Percentiles rank a stretch among this genome's conserved stretches.
Conservation (phyloP, 2,113 vertebrate species). For the Cryptomyrus ogoouensis region DNA sequence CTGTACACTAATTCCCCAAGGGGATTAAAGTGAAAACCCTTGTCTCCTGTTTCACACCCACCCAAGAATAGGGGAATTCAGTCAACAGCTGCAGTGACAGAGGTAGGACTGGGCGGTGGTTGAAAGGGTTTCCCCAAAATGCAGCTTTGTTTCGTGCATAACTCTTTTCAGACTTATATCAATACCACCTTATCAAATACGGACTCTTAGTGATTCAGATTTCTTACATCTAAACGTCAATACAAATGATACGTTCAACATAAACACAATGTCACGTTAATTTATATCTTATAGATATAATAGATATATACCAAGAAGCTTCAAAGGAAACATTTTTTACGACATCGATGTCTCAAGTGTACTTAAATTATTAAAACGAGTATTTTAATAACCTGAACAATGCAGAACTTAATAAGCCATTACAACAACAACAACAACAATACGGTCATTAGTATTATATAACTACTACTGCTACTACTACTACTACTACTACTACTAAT, state of each 20-base stretch:
- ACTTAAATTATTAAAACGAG: background rate
- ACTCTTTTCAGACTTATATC: background rate
- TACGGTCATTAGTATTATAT: background rate
- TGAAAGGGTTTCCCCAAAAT: conserved; percentile 21
- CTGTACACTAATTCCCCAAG: background rate
- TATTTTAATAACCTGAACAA: background rate
- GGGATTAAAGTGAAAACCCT: conserved; percentile 3
- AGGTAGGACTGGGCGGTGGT: background rate
- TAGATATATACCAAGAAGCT: background rate
- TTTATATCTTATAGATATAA: background rate
- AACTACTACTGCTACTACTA: background rate
- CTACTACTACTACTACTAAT: background rate
- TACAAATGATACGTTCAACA: background rate
- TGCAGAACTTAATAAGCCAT: background rate
- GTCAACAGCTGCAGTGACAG: background rate
- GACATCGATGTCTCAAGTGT: background rate
- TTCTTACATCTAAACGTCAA: background rate
- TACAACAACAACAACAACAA: background rate
- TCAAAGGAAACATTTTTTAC: background rate
- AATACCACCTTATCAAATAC: background rate
- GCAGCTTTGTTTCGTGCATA: background rate
- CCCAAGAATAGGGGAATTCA: conserved; percentile 9
- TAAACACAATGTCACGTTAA: background rate
- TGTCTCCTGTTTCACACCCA: background rate
- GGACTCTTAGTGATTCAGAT: background rate